phyloP scores from a whole-genome alignment of 2,797 vertebrate genomes.

The Mormyrus proboscirostris region DNA sequence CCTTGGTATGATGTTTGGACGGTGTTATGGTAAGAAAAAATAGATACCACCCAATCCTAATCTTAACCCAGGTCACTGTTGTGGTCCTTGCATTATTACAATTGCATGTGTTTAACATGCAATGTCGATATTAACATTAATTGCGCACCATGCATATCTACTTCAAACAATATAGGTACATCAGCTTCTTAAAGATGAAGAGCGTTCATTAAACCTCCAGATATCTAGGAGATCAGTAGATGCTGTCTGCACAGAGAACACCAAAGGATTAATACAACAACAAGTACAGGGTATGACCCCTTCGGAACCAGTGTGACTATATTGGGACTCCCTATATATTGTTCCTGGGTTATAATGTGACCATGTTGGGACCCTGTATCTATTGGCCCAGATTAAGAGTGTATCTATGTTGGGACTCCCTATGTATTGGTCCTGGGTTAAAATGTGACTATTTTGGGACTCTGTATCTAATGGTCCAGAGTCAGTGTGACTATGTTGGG shows the following conservation, averaged over 20 bases:
- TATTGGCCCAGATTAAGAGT: background rate
- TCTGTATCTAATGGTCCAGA: background rate
- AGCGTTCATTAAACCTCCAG: background rate
- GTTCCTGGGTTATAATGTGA: background rate
- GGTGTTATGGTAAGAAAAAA: background rate
- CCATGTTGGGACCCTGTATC: constrained; percentile 29
- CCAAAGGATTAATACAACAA: background rate
- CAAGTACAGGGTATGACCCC: background rate
- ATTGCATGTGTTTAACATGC: background rate
- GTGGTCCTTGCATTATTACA: background rate
- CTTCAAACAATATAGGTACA: background rate
- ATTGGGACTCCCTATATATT: background rate
- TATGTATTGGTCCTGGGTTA: background rate
- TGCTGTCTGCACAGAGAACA: background rate
- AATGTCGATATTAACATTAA: background rate
- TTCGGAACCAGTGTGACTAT: constrained; percentile 29
- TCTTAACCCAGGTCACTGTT: background rate
- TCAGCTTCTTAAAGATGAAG: background rate
- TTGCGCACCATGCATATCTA: background rate
- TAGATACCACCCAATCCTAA: background rate
- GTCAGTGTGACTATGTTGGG: background rate
- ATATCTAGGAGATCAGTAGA: background rate
- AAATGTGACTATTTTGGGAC: constrained; percentile 31
- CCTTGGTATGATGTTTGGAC: background rate
- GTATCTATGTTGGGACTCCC: background rate